A percentile compares a stretch with the other conserved stretches of the same genome.
Evolutionary conservation across 2,888 invertebrate genomes (phyloP).

Genomic region (Tachina grossa): DNA sequence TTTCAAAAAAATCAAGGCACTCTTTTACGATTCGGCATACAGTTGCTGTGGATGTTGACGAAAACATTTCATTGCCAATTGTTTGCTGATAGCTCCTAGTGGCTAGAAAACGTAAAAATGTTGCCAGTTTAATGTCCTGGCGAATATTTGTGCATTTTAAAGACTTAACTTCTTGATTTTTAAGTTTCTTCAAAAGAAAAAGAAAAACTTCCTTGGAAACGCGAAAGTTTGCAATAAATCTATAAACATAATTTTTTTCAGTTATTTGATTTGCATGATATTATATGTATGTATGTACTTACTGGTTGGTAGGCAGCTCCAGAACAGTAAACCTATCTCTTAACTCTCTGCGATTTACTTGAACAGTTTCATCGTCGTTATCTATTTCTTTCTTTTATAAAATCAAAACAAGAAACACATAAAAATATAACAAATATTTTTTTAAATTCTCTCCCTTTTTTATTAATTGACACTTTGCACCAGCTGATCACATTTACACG

Average conservation of each 20-base stretch:
- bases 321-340: no score
- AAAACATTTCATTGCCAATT: neutral
- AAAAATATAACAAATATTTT: neutral
- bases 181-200: no score
- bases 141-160: slow-evolving; percentile 1
- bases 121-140: slow-evolving; percentile 5
- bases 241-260: no score
- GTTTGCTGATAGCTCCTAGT: neutral
- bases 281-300: no score
- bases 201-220: no score
- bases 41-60: neutral
- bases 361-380: neutral
- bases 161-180: neutral
- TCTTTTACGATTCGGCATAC: neutral
- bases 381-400: slow-evolving; percentile 2
- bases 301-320: no score
- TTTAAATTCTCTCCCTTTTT: neutral
- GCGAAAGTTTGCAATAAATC: no score
- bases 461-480: no score
- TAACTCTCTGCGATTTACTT: no score
- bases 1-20: slow-evolving; percentile 5
- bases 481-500: no score
- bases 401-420: slow-evolving; percentile 2
- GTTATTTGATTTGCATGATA: no score
- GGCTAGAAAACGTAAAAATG: slow-evolving; percentile 8